Evolutionary conservation across 2,113 vertebrate species (phyloP).

Genomic region (Typhlomys cinereus): DNA sequence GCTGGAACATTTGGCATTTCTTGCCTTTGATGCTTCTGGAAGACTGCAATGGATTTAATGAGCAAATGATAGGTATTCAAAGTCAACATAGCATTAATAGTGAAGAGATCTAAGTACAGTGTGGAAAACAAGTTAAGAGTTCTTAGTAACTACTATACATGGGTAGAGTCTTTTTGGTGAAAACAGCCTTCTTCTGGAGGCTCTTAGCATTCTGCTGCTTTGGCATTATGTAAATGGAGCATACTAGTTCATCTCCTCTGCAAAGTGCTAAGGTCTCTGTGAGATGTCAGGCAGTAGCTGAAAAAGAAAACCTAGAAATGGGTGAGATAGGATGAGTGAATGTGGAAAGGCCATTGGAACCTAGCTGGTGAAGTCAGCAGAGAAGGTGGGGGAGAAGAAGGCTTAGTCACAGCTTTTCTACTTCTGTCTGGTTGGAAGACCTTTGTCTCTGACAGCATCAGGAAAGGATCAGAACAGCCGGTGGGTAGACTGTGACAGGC

Average conservation of each 20-base stretch:
- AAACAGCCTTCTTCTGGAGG: not conserved
- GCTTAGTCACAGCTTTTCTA: not conserved
- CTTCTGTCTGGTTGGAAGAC: not conserved
- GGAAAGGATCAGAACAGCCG: not conserved
- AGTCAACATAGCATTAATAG: not conserved
- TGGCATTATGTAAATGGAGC: not conserved
- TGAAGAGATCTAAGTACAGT: not conserved
- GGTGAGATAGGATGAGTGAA: not conserved
- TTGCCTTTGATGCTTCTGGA: not conserved
- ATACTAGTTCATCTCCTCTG: not conserved
- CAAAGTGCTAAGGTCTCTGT: not conserved
- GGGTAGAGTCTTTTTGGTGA: not conserved
- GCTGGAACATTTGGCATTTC: not conserved
- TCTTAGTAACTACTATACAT: not conserved
- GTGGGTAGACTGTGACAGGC: not conserved
- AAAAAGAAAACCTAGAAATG: not conserved
- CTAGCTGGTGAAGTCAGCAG: not conserved
- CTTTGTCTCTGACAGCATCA: not conserved
- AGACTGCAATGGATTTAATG: not conserved
- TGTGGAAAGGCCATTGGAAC: not conserved
- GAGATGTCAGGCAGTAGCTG: not conserved
- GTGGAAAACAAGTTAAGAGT: not conserved
- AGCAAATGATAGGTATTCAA: not conserved
- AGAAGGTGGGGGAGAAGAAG: too few species aligned
- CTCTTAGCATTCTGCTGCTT: not conserved